Evolutionary conservation across 2,888 invertebrate species (phyloP).

Genomic region (Drosophila paramelanica): DNA sequence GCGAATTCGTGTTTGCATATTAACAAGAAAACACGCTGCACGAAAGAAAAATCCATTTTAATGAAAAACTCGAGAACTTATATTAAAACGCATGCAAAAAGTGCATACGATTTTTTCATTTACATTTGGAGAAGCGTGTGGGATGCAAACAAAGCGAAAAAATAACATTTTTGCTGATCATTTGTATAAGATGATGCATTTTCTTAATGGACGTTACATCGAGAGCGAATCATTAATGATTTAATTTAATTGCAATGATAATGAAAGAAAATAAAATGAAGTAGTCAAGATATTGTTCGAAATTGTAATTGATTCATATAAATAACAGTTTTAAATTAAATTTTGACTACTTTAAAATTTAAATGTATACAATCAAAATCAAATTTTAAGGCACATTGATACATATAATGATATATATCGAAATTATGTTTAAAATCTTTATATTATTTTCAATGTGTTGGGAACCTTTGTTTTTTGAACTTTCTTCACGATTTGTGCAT

Average conservation of each 20-base stretch:
- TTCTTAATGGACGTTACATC: conserved; percentile 29
- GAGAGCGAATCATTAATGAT: conserved; percentile 22
- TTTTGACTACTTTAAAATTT: too few relatives aligned
- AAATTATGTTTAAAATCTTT: background rate
- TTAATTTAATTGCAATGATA: conserved; percentile 32
- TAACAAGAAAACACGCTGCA: conserved; percentile 47
- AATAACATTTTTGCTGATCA: conserved; percentile 48
- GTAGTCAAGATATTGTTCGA: background rate
- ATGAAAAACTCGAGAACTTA: conserved; percentile 17
- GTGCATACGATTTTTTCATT: background rate
- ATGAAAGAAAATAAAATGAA: conserved; percentile 24
- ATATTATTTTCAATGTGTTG: background rate
- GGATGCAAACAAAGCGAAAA: conserved; percentile 28
- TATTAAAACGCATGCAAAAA: background rate
- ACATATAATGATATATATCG: too few relatives aligned
- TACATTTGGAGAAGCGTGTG: background rate
- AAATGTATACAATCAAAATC: too few relatives aligned
- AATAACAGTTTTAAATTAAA: too few relatives aligned
- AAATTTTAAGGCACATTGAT: too few relatives aligned
- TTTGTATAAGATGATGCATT: conserved; percentile 18
- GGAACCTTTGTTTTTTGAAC: background rate
- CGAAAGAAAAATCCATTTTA: conserved; percentile 34
- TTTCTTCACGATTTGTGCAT: background rate
- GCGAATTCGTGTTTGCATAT: conserved; percentile 46
- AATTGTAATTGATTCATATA: too few relatives aligned